phyloP scores from a whole-genome alignment of 2,797 vertebrate species.

The Poeciliopsis turneri region DNA sequence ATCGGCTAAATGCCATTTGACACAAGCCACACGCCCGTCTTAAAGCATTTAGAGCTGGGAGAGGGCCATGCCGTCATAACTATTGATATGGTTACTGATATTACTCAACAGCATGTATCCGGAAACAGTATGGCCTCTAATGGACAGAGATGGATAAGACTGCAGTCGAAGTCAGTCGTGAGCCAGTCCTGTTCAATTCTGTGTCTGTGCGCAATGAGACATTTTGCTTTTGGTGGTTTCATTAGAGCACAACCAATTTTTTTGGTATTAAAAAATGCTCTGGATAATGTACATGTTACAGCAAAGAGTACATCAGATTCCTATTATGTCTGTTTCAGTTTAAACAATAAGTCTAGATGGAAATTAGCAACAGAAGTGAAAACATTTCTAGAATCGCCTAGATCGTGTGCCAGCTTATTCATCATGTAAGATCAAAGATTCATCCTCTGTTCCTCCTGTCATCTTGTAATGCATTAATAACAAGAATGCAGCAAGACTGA shows the following conservation, averaged over 20 bases:
- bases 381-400: conserved; percentile 27
- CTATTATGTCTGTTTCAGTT: conserved; percentile 44
- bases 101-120: conserved; percentile 60
- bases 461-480: neutral
- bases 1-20: conserved; percentile 58
- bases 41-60: conserved; percentile 63
- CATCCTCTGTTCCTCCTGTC: conserved; percentile 21
- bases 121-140: conserved; percentile 59
- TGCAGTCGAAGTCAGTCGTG: conserved; percentile 46
- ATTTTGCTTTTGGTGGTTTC: conserved; percentile 21
- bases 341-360: conserved; percentile 26
- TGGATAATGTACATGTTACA: conserved; percentile 45
- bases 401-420: conserved; percentile 13
- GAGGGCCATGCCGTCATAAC: conserved; percentile 52
- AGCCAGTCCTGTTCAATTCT: conserved; percentile 46
- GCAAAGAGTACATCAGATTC: conserved; percentile 32
- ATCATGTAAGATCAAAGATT: conserved; percentile 26
- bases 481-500: neutral
- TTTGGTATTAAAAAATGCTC: conserved; percentile 25
- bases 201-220: conserved; percentile 7
- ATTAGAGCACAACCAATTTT: conserved; percentile 30
- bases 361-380: conserved; percentile 21
- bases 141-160: conserved; percentile 68
- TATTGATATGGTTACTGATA: conserved; percentile 60
- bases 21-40: conserved; percentile 61